Conservation (phyloP, 2,888 invertebrate genomes). For the Parthenolecanium corni region DNA sequence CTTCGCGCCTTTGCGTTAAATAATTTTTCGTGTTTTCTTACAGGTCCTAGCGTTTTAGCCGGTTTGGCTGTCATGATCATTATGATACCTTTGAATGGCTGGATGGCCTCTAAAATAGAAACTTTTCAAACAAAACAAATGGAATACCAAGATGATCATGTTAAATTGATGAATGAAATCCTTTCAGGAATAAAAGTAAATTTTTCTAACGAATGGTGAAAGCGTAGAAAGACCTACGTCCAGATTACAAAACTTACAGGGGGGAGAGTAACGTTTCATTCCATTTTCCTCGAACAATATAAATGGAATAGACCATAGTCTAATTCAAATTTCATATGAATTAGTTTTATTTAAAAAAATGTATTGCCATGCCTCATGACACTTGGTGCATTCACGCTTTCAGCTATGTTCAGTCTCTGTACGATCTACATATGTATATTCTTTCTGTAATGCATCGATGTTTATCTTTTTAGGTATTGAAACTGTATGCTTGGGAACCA, state of each 20-base stretch:
- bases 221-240: too few species aligned
- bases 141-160: slow-evolving; percentile 45
- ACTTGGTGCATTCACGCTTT: too few species aligned
- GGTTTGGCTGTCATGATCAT: slow-evolving; percentile 45
- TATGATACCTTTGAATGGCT: slow-evolving; percentile 45
- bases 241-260: too few species aligned
- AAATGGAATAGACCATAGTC: too few species aligned
- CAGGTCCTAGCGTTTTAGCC: slow-evolving; percentile 48
- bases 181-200: slow-evolving; percentile 34
- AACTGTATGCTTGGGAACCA: slow-evolving; percentile 52
- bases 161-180: slow-evolving; percentile 39
- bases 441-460: not conserved
- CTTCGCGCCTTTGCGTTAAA: too few species aligned
- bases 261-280: too few species aligned
- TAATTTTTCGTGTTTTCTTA: slow-evolving; percentile 9
- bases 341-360: too few species aligned
- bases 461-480: slow-evolving; percentile 41
- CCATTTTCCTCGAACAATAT: too few species aligned
- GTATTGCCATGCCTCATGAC: too few species aligned
- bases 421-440: too few species aligned
- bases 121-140: slow-evolving; percentile 43
- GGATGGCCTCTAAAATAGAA: slow-evolving; percentile 42
- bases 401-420: too few species aligned
- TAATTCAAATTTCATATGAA: too few species aligned
- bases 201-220: not conserved